Evolutionary conservation across 2,113 vertebrate genomes (phyloP).

Genomic region (Periophthalmus modestus): DNA sequence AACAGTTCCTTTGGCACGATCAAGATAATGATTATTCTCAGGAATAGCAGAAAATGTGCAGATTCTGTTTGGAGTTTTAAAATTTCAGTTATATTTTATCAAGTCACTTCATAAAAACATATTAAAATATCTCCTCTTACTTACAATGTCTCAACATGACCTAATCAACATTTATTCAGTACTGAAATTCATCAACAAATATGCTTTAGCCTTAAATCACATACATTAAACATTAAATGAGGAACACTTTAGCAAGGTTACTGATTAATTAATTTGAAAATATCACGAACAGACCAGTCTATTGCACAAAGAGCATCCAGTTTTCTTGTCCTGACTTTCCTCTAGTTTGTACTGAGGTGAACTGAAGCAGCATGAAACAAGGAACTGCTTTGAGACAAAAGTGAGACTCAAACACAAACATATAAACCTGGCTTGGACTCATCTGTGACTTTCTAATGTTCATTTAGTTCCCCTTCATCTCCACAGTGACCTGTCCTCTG

Average conservation of each 20-base stretch:
- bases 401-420: conserved; percentile 53
- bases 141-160: too few relatives aligned
- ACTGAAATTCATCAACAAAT: too few relatives aligned
- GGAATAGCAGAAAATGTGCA: too few relatives aligned
- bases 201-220: background rate
- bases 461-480: conserved; percentile 14
- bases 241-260: background rate
- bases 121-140: too few relatives aligned
- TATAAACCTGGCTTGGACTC: conserved; percentile 44
- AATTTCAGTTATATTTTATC: too few relatives aligned
- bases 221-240: background rate
- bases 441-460: conserved; percentile 44
- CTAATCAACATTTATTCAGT: too few relatives aligned
- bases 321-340: background rate
- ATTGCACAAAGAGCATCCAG: background rate
- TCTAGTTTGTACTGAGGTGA: conserved; percentile 8
- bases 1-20: too few relatives aligned
- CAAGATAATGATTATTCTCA: too few relatives aligned
- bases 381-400: conserved; percentile 28
- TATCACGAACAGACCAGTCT: background rate
- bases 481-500: conserved; percentile 13
- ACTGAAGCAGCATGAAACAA: conserved; percentile 5
- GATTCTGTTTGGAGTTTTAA: too few relatives aligned
- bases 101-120: too few relatives aligned
- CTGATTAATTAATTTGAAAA: background rate